Percentiles rank a stretch among this genome's conserved stretches.
phyloP scores from a whole-genome alignment of 2,113 vertebrate genomes.

The Gnathonemus longibarbis region DNA sequence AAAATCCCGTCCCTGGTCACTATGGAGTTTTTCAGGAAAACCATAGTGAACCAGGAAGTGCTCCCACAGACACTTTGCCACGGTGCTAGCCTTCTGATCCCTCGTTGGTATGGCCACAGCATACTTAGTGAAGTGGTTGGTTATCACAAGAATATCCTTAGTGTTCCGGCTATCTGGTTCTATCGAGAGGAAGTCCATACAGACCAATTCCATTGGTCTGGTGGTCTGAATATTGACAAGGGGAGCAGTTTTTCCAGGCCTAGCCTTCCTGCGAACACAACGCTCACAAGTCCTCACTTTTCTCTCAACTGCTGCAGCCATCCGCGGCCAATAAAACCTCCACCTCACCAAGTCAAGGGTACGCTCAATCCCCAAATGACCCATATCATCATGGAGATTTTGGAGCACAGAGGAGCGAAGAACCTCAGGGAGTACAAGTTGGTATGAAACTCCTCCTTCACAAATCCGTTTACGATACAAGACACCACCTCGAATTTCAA shows the following conservation, averaged over 20 bases:
- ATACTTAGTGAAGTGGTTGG: conserved; percentile 17
- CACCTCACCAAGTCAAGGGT: conserved; percentile 7
- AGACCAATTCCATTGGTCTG: conserved; percentile 19
- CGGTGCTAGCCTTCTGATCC: not conserved
- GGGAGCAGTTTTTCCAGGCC: not conserved
- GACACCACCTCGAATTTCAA: not conserved
- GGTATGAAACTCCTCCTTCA: not conserved
- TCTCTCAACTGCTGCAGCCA: not conserved
- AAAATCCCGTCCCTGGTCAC: too few species aligned
- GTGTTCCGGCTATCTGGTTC: conserved; percentile 10
- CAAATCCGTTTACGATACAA: not conserved
- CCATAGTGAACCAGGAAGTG: conserved; percentile 18
- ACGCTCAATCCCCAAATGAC: not conserved
- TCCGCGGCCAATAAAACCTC: conserved; percentile 11
- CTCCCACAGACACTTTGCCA: conserved; percentile 4
- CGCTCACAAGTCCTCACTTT: not conserved
- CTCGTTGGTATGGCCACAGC: not conserved
- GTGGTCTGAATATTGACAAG: not conserved
- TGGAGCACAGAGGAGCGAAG: not conserved
- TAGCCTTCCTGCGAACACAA: not conserved
- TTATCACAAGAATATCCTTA: conserved; percentile 8
- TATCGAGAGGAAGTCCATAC: conserved; percentile 16
- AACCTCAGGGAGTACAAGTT: not conserved
- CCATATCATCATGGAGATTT: not conserved
- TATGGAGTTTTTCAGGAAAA: not conserved